Evolutionary conservation across 2,888 invertebrate genomes (phyloP), one percentile per base, ranked within the genome.

Genomic region (Idaea dimidiata): DNA sequence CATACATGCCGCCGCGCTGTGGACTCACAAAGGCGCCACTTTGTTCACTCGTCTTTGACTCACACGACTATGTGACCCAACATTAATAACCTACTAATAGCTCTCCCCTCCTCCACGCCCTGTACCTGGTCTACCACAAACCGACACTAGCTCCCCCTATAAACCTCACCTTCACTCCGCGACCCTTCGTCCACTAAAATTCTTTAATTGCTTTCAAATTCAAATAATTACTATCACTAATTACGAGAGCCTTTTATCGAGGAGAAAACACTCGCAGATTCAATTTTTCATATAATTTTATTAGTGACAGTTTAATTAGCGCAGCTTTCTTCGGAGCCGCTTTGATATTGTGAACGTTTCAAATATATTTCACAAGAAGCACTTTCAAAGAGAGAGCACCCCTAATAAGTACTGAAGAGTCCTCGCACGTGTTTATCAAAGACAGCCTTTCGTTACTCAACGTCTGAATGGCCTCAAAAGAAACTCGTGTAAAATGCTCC

Each of bases 361-460:
- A 88, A 91, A 91, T 91, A 91, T 90, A 92, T 91, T 91, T 91
- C 87, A 86, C 89, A 84, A 91, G 91, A 88, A 91, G 88, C 89
- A 88, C 87, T 89, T 89, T 90, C 89, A 91, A 91, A 92, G 91
- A 88, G 91, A 88, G 91, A 91, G 90, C 89, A 88, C 89, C 90
- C 90, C 91, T 92, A 91, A 92, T 92, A 92, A 91, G 91, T 91
- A 91, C 91, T 91, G 91, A 91, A 91, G 92, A 92, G 91, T 91
- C 89, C 92, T 91, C 91, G 91, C 91, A 92, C 92, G 92, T 92
- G 92, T 92, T 92, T 91, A 92, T 91, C 91, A 92, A 91, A 92
- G 92, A 91, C 92, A 91, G 91, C 91, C 91, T 92, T 92, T 91
- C 92, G 91, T 91, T 92, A 91, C 91, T 91, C 89, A 90, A 89